Evolutionary conservation across 2,113 vertebrate genomes (phyloP).

Genomic region (Heterotilapia buettikoferi): DNA sequence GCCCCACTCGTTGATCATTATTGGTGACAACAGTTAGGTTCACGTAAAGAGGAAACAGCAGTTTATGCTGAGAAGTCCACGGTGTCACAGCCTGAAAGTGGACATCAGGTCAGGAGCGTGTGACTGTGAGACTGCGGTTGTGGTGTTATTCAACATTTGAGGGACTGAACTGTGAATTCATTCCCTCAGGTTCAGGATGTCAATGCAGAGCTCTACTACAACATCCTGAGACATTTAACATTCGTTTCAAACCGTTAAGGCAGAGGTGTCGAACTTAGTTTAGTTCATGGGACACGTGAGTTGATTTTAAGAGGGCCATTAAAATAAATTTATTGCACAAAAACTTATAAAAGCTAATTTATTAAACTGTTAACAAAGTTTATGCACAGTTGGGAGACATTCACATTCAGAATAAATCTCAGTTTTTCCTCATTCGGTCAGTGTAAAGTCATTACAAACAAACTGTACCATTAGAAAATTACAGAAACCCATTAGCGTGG

Average conservation of each 20-base stretch:
- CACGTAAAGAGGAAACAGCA: neutral
- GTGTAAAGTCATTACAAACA: neutral
- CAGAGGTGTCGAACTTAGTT: neutral
- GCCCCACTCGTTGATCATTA: neutral
- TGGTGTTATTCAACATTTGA: neutral
- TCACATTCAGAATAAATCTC: neutral
- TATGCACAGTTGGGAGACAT: neutral
- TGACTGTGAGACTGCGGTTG: neutral
- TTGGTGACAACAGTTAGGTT: neutral
- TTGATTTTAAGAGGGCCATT: neutral
- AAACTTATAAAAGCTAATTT: fast-evolving
- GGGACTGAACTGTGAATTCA: neutral
- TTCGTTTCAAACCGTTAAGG: fast-evolving
- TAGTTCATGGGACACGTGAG: fast-evolving
- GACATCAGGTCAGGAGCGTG: neutral
- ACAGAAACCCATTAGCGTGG: neutral
- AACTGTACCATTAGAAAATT: neutral
- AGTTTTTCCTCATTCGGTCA: neutral
- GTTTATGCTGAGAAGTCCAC: neutral
- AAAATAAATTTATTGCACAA: neutral
- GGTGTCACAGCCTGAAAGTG: neutral
- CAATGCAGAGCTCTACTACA: neutral
- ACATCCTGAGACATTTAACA: neutral
- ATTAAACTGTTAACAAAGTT: neutral
- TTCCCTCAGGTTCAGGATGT: neutral